phyloP scores from a whole-genome alignment of 92 coral and sea anemone genomes.

The Paragorgia papillata region DNA sequence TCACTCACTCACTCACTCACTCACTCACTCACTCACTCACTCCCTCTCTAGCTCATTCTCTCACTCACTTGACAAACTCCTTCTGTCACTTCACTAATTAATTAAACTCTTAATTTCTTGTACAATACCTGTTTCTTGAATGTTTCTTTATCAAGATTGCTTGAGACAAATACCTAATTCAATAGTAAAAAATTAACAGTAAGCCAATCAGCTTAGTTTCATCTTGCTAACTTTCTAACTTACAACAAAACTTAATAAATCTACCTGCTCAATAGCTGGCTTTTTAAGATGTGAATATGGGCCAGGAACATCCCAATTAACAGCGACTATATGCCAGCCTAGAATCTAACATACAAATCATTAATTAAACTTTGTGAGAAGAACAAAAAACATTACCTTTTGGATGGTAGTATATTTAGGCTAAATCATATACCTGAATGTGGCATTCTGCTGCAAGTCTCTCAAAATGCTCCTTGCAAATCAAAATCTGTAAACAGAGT shows the following conservation, averaged over 20 bases:
- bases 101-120: no score
- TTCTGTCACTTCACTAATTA: no score
- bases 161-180: conserved; percentile 80
- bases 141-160: conserved; percentile 63
- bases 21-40: no score
- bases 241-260: neutral
- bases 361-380: no score
- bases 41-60: no score
- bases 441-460: conserved; percentile 67
- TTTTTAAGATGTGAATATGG: conserved; percentile 78
- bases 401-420: no score
- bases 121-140: conserved; percentile 73
- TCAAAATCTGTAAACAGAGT: conserved; percentile 20
- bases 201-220: no score
- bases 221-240: no score
- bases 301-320: conserved; percentile 76
- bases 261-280: conserved; percentile 90
- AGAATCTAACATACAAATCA: conserved; percentile 66
- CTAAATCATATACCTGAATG: conserved; percentile 72
- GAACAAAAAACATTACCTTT: no score
- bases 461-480: conserved; percentile 60
- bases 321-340: conserved; percentile 86
- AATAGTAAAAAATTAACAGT: no score
- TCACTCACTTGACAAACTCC: no score
- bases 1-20: no score